Conservation (phyloP, 1,140 invertebrate genomes). For the Aporrectodea caliginosa region DNA sequence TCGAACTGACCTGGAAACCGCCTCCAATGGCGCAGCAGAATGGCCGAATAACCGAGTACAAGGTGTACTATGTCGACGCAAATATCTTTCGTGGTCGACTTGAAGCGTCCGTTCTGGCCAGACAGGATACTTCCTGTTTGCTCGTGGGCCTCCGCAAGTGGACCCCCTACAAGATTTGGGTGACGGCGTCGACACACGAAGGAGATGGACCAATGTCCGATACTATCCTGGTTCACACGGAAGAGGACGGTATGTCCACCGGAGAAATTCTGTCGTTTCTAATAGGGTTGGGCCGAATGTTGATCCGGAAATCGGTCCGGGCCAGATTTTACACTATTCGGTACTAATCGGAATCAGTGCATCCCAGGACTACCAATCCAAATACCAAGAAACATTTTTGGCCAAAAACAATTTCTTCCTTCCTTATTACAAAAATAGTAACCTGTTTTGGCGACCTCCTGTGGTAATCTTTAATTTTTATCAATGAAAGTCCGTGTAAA, state of each 20-base stretch:
- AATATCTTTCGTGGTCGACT: background rate
- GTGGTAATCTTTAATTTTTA: too few relatives aligned
- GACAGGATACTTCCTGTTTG: background rate
- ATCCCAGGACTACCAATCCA: too few relatives aligned
- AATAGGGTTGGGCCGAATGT: too few relatives aligned
- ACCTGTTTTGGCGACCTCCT: too few relatives aligned
- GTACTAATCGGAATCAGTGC: too few relatives aligned
- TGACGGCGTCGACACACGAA: slow-evolving; percentile 84
- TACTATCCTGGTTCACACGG: slow-evolving; percentile 84
- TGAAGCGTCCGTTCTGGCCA: background rate
- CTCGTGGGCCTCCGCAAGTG: slow-evolving; percentile 77
- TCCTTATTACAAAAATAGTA: too few relatives aligned
- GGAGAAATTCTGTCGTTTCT: background rate
- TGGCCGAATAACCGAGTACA: background rate
- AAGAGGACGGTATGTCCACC: slow-evolving; percentile 89
- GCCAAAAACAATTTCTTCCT: too few relatives aligned
- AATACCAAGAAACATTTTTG: too few relatives aligned
- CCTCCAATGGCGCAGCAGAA: background rate
- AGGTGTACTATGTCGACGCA: background rate
- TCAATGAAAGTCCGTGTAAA: too few relatives aligned
- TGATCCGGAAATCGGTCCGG: too few relatives aligned
- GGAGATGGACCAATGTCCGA: slow-evolving; percentile 73
- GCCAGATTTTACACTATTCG: too few relatives aligned
- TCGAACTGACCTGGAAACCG: slow-evolving; percentile 75
- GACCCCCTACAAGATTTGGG: slow-evolving; percentile 93